Percentiles rank a stretch among this genome's conserved stretches.
Conservation (phyloP, 1,140 invertebrate genomes). For the Drosophila azteca region DNA sequence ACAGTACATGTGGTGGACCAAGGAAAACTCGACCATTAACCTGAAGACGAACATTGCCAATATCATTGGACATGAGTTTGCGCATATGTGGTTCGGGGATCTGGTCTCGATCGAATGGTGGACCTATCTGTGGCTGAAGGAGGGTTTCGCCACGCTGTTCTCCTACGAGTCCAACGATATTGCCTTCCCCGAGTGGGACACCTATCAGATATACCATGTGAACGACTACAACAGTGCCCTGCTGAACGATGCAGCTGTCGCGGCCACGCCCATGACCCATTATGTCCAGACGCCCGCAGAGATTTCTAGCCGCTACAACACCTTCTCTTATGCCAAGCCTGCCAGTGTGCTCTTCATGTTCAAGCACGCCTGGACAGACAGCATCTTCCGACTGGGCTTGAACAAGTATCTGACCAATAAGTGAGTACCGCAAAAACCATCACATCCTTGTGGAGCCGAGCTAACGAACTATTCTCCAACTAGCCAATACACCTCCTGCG, state of each 20-base stretch:
- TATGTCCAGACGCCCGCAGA: conserved; percentile 86
- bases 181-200: conserved; percentile 75
- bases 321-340: conserved; percentile 88
- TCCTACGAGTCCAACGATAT: conserved; percentile 84
- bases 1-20: conserved; percentile 71
- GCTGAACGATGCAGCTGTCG: conserved; percentile 50
- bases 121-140: conserved; percentile 85
- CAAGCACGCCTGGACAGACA: conserved; percentile 92
- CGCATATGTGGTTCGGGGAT: conserved; percentile 90
- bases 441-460: neutral
- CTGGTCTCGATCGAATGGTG: conserved; percentile 87
- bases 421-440: conserved; percentile 75
- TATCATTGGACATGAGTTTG: conserved; percentile 87
- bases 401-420: conserved; percentile 89
- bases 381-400: conserved; percentile 92
- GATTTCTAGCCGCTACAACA: conserved; percentile 89
- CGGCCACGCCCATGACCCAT: conserved; percentile 88
- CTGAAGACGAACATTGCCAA: conserved; percentile 84
- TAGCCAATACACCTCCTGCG: conserved; percentile 84
- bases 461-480: neutral
- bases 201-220: conserved; percentile 88
- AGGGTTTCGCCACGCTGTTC: conserved; percentile 85
- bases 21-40: conserved; percentile 60
- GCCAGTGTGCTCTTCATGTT: conserved; percentile 94
- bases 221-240: conserved; percentile 66